phyloP scores from a whole-genome alignment of 2,797 vertebrate genomes.

The Gallinago solitaria region DNA sequence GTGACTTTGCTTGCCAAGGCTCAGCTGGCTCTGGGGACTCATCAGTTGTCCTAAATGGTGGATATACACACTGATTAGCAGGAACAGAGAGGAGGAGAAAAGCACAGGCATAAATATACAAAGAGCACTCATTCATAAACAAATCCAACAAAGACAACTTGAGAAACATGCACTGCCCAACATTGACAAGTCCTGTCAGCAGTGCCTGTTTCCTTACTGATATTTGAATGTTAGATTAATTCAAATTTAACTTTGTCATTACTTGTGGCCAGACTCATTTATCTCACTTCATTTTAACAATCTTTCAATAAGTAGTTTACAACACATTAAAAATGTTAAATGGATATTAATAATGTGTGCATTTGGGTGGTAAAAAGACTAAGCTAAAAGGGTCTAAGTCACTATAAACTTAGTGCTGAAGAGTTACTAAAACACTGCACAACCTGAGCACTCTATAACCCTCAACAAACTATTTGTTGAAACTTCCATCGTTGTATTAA shows the following conservation, averaged over 20 bases:
- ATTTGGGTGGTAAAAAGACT: not conserved
- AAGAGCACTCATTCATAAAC: not conserved
- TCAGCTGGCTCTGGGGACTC: conserved; percentile 28
- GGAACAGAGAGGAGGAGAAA: not conserved
- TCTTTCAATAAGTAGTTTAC: not conserved
- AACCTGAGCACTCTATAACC: not conserved
- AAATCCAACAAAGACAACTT: not conserved
- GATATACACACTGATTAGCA: not conserved
- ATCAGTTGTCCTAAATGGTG: not conserved
- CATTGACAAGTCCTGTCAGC: not conserved
- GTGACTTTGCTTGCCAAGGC: conserved; percentile 44
- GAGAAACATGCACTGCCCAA: not conserved
- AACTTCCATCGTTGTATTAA: not conserved
- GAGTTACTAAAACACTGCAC: not conserved
- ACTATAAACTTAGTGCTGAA: not conserved
- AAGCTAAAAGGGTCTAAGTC: not conserved
- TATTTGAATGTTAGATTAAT: not conserved
- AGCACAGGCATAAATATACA: not conserved
- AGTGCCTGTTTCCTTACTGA: not conserved
- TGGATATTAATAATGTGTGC: not conserved
- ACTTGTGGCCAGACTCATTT: not conserved
- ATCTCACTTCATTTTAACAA: not conserved
- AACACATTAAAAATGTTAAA: not conserved
- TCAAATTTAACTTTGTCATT: not conserved
- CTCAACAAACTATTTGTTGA: not conserved